A percentile compares a stretch with the other conserved stretches of the same genome.
These are phyloP conservation scores for Vombatus ursinus DNA, from an alignment of 2,113 vertebrate genomes.

Conservation along the genomic window DNA sequence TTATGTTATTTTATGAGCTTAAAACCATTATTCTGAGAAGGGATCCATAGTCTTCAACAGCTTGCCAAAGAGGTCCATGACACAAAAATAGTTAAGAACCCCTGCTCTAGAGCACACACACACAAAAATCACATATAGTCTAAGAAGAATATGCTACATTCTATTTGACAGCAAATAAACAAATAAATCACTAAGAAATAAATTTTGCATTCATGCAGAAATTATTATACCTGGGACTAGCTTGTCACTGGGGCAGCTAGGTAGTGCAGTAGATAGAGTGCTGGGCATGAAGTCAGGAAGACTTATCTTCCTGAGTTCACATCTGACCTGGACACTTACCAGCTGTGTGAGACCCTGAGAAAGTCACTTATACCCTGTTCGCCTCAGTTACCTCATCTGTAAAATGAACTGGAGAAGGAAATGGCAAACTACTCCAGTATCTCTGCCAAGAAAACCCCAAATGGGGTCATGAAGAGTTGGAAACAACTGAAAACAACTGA, in stretches of 20 bases:
- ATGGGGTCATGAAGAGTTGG: neutral
- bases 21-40: too few species aligned
- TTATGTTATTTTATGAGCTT: too few species aligned
- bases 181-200: neutral
- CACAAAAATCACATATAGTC: too few species aligned
- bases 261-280: too few species aligned
- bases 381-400: neutral
- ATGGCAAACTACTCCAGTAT: neutral
- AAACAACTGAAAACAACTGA: neutral
- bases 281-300: neutral
- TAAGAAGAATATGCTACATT: too few species aligned
- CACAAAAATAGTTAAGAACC: neutral
- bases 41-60: too few species aligned
- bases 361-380: neutral
- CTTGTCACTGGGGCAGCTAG: neutral
- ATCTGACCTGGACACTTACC: neutral
- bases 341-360: neutral
- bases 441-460: neutral
- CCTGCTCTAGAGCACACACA: too few species aligned
- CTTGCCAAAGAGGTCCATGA: too few species aligned
- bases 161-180: neutral
- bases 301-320: neutral
- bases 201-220: neutral
- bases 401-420: neutral
- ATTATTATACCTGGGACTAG: neutral